These are phyloP conservation scores for Cryptotis parvus DNA, from an alignment of 2,113 vertebrate species.

Conservation along the genomic window DNA sequence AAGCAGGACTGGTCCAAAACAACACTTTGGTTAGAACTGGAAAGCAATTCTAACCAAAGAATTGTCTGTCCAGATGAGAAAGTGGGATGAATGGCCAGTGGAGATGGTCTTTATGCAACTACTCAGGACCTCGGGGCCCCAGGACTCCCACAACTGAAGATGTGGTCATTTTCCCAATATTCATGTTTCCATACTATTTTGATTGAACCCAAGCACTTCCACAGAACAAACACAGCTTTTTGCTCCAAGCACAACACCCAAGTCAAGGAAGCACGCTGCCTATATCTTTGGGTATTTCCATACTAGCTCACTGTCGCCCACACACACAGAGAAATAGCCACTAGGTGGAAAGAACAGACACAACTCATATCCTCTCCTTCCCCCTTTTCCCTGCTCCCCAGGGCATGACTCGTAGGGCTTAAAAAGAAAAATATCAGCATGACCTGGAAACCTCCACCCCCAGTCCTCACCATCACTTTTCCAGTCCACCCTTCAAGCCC, in stretches of 20 bases:
- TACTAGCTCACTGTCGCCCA: not conserved
- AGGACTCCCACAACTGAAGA: constrained; percentile 76
- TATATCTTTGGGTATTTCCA: not conserved
- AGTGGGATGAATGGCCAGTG: constrained; percentile 82
- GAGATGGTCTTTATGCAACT: constrained; percentile 77
- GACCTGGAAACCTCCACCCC: constrained; percentile 22
- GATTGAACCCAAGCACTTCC: constrained; percentile 23
- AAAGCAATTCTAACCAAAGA: constrained; percentile 67
- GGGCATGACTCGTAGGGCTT: not conserved
- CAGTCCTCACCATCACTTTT: not conserved
- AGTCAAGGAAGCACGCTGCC: not conserved
- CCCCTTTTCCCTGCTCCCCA: not conserved
- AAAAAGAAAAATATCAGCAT: constrained; percentile 66
- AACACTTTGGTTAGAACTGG: constrained; percentile 72
- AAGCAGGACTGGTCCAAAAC: constrained; percentile 69
- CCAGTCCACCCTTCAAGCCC: not conserved
- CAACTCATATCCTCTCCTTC: constrained; percentile 53
- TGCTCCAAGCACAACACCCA: constrained; percentile 40
- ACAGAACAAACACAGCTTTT: constrained; percentile 61
- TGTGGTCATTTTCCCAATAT: constrained; percentile 67
- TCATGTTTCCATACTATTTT: constrained; percentile 60
- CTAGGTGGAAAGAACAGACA: constrained; percentile 14
- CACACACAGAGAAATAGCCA: constrained; percentile 7
- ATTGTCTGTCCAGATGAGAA: constrained; percentile 70
- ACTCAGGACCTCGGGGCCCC: constrained; percentile 75